Conservation (phyloP, 2,797 vertebrate genomes). For the Parauchenoglanis ngamensis region DNA sequence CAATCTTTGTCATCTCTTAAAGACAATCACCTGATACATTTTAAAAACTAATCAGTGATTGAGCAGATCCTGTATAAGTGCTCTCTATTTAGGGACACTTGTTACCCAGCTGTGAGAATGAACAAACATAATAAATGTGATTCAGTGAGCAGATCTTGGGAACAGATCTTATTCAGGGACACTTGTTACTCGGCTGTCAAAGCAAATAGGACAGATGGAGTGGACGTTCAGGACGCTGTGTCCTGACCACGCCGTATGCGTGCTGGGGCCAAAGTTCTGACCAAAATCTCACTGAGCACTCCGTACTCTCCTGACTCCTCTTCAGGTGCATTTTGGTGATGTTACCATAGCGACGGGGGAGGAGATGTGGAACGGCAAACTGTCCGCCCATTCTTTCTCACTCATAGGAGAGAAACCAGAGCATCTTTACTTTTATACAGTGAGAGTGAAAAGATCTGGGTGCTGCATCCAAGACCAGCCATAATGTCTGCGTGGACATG, state of each 20-base stretch:
- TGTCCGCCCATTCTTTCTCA: slow-evolving; percentile 5
- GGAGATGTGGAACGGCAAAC: slow-evolving; percentile 37
- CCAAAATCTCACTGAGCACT: slow-evolving; percentile 36
- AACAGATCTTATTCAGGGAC: neutral
- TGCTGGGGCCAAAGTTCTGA: slow-evolving; percentile 23
- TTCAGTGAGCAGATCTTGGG: neutral
- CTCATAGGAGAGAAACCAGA: neutral
- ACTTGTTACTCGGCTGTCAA: slow-evolving; percentile 24
- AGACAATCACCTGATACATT: neutral
- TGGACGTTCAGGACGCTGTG: slow-evolving; percentile 11
- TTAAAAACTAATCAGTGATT: neutral
- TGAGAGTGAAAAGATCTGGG: slow-evolving; percentile 16
- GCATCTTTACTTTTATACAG: slow-evolving; percentile 34
- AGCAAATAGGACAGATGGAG: neutral
- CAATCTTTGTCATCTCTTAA: neutral
- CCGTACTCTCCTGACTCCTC: slow-evolving; percentile 28
- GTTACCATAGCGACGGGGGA: slow-evolving; percentile 55
- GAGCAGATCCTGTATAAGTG: neutral
- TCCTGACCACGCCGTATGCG: slow-evolving; percentile 7
- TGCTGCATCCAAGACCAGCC: neutral
- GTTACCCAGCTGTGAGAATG: neutral
- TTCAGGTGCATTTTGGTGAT: slow-evolving; percentile 36
- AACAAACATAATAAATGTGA: neutral
- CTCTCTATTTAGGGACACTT: neutral
- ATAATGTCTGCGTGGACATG: neutral